Base-by-base conservation (phyloP, 2,888 invertebrate genomes). In the Nemoura dubitans region DNA sequence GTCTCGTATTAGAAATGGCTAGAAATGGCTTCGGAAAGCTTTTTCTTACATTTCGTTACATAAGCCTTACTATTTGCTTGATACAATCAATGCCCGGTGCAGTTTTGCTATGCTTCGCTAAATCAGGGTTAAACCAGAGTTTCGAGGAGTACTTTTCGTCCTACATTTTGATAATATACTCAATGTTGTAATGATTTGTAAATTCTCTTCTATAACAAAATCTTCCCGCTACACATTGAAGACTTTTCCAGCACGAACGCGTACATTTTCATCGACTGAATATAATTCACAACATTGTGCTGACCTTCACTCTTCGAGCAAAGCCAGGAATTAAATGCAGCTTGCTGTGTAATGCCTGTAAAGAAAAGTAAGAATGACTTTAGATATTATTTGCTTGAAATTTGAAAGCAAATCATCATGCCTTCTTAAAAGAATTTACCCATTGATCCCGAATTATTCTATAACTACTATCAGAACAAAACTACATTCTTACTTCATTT, bases 101-200 rank as follows among this genome's bases (percentile, higher is more conserved):
- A 59, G 21, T 59, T 59, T 59, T 21, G 59, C 59, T 59, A 59
- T 59, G 59, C 59, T 59, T 7, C 59, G 59, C 59, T 14, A 59
- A 59, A 59, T 59, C 59, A 59, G 59, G 59, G 59, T 59, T 59
- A 2, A 21, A 21, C 14, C 59, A 36, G 59, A 59, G 14, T 59
- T 59, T 59, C 59, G 14, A 59, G 16, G 59, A 59, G 59, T 59
- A 3, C 59, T 59, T 10, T 59, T 59, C 21, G 59, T 59, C 59
- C 59, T 59, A 59, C 59, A 59, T 59, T 59, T 59, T 59, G 59
- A 59, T 59, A 59, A 59, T 59, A 59, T 59, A 59, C 21, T 59
- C 59, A 59, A 59, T 59, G 14, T 59, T 59, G 14, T 59, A 59
- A 59, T 59, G 21, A 59, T 59, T 59, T 59, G 59, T 59, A 21